Base-by-base conservation (phyloP, 2,113 vertebrate species). In the Morone chrysops region DNA sequence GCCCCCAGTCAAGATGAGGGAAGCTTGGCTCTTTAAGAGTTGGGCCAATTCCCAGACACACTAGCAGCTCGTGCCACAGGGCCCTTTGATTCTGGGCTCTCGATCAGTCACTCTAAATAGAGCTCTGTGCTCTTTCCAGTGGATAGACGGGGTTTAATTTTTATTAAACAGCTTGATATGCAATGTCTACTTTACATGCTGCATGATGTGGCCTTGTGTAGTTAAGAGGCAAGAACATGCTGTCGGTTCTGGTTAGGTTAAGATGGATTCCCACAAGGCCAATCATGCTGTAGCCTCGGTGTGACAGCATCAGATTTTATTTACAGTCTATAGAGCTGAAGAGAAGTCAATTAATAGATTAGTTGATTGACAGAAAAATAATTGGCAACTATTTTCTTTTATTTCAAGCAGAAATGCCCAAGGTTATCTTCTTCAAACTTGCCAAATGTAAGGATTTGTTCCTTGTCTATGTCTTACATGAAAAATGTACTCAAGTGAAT, bases 11-110 rank as follows among this genome's bases (percentile, higher is more conserved):
- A 93, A 92, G 92, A 94, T 85, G 86, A 91, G 94, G 90, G 87
- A 94, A 90, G 91, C 93, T 94, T 92, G 92, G 91, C 94, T 94
- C 91, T 93, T 93, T 93, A 94, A 88, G 81, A 85, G 66, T 89
- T 94, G 93, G 94, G 89, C 89, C 83, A 65, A 60, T 77, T 92
- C 92, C 90, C 95, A 94, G 89, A 91, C 76, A 72, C 81, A 82
- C 80, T 75, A 83, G 87, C 86, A 75, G 85, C 81, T 78, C 51
- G 65, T 80, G 83, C 86, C 86, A 81, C 82, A 76, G 82, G 71
- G 88, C 84, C 78, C 85, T 88, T 89, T 93, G 90, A 89, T 93
- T 92, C 88, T 90, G 90, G 93, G 92, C 90, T 84, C 84, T 81
- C 63, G 62, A 93, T 94, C 91, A 90, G 78, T 92, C 90, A 84